Percentiles rank a stretch among this genome's conserved stretches.
phyloP scores from a whole-genome alignment of 2,888 invertebrate genomes.

The Caenorhabditis drosophilae region DNA sequence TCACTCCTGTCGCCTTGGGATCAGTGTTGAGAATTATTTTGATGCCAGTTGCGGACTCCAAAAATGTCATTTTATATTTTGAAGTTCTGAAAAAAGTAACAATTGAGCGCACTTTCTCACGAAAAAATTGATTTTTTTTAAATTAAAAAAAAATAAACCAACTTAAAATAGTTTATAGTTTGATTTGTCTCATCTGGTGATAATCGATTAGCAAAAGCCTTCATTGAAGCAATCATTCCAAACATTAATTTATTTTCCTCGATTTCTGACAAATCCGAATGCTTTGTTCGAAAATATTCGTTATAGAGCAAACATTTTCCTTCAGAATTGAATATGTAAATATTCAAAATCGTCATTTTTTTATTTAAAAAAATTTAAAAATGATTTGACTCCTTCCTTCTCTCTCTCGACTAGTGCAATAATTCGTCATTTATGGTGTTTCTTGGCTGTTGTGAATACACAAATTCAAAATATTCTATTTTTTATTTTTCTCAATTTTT shows the following conservation, averaged over 20 bases:
- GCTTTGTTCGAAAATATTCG: constrained; percentile 95
- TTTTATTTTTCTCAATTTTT: not conserved
- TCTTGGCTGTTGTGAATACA: too few relatives aligned
- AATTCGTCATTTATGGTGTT: too few relatives aligned
- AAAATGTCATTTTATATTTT: constrained; percentile 90
- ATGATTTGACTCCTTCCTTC: too few relatives aligned
- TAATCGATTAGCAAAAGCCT: constrained; percentile 93
- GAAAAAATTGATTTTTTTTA: too few relatives aligned
- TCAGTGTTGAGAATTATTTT: constrained; percentile 92
- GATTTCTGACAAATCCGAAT: constrained; percentile 88
- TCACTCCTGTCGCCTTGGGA: constrained; percentile 79
- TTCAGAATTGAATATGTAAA: constrained; percentile 92
- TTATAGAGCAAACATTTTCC: constrained; percentile 87
- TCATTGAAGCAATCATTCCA: constrained; percentile 95
- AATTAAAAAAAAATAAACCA: not conserved
- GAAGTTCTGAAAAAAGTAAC: constrained; percentile 83
- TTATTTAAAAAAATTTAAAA: too few relatives aligned
- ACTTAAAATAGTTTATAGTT: constrained; percentile 35
- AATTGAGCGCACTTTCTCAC: constrained; percentile 18
- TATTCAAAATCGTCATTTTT: constrained; percentile 91
- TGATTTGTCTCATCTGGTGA: constrained; percentile 80
- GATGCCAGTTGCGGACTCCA: constrained; percentile 92
- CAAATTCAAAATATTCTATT: too few relatives aligned
- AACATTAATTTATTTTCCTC: constrained; percentile 98
- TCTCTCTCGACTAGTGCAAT: too few relatives aligned